Conservation (phyloP, 1,140 invertebrate species). For the Asobara japonica region DNA sequence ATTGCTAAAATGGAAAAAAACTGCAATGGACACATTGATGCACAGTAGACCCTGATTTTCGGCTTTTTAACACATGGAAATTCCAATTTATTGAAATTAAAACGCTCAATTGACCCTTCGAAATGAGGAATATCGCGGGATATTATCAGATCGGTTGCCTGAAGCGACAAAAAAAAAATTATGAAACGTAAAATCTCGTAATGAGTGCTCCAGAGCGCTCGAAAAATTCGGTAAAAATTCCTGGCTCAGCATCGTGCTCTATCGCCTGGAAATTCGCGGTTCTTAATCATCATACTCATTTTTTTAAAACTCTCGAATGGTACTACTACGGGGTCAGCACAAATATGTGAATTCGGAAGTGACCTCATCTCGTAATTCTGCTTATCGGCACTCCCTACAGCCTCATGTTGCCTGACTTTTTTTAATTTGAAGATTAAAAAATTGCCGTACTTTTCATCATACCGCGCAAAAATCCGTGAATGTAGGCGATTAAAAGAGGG, state of each 20-base stretch:
- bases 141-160: neutral
- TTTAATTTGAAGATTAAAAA: neutral
- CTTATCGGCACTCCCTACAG: conserved; percentile 30
- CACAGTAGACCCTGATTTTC: too few relatives aligned
- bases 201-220: neutral
- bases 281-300: neutral
- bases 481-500: neutral
- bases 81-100: conserved; percentile 55
- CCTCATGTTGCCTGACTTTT: neutral
- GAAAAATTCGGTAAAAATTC: conserved; percentile 3
- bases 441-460: neutral
- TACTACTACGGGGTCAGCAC: conserved; percentile 5
- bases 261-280: neutral
- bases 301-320: conserved; percentile 1
- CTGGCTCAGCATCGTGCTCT: conserved; percentile 2
- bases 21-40: too few relatives aligned
- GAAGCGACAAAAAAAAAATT: neutral
- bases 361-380: neutral
- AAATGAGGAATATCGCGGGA: neutral
- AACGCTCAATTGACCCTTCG: conserved; percentile 49
- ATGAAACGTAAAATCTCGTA: neutral
- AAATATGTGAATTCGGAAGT: conserved; percentile 11
- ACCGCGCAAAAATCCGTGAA: neutral
- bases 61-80: conserved; percentile 46
- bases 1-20: neutral